These are phyloP conservation scores for Drosophila incognita DNA, from an alignment of 2,888 invertebrate species.

Conservation along the genomic window DNA sequence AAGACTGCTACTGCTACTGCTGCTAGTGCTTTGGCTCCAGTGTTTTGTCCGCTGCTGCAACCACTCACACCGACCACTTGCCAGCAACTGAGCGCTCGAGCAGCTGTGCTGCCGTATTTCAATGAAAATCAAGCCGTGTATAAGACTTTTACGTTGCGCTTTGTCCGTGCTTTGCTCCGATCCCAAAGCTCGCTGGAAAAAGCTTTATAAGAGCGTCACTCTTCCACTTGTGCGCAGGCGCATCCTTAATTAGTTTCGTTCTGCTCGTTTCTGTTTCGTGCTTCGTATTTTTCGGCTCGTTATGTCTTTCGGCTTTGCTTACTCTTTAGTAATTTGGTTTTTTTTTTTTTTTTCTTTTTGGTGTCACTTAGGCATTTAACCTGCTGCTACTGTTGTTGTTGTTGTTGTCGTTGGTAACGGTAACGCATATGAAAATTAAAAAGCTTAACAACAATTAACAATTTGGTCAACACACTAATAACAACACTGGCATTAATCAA, in stretches of 20 bases:
- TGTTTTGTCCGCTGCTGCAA: constrained; percentile 31
- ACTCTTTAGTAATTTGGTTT: background rate
- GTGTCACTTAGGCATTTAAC: constrained; percentile 52
- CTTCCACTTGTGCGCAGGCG: constrained; percentile 54
- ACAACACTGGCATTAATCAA: constrained; percentile 65
- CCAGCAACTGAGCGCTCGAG: constrained; percentile 84
- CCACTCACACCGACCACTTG: constrained; percentile 84
- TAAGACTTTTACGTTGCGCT: constrained; percentile 48
- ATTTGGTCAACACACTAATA: constrained; percentile 53
- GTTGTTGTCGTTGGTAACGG: constrained; percentile 9
- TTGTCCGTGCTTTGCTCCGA: constrained; percentile 43
- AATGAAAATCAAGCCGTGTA: constrained; percentile 78
- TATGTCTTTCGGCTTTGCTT: constrained; percentile 25
- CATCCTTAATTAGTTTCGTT: constrained; percentile 69
- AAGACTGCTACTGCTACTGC: constrained; percentile 11
- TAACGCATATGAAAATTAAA: constrained; percentile 71
- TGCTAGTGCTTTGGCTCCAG: constrained; percentile 22
- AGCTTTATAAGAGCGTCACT: constrained; percentile 63
- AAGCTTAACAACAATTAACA: constrained; percentile 76
- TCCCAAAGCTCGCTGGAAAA: constrained; percentile 57
- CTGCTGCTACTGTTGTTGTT: constrained; percentile 23
- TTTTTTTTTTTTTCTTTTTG: background rate
- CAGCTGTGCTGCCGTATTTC: constrained; percentile 84
- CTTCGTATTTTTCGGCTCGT: constrained; percentile 13
- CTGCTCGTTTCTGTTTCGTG: constrained; percentile 11